These are phyloP conservation scores for Vanessa atalanta DNA, from an alignment of 1,140 invertebrate genomes.

Conservation along the genomic window DNA sequence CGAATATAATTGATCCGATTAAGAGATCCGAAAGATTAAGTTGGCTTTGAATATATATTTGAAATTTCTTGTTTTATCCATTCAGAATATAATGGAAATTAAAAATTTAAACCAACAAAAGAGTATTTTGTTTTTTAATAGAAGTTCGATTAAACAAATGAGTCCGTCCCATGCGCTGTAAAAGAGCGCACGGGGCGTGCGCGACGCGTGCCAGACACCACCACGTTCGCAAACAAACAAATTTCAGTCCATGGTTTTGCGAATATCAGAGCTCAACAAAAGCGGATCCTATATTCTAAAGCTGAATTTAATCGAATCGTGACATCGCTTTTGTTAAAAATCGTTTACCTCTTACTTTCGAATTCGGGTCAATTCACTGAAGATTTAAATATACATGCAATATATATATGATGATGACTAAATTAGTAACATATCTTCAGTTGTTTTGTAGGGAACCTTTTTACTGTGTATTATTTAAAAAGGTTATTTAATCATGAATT, in stretches of 20 bases:
- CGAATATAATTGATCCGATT: no score
- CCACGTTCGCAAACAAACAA: constrained; percentile 32
- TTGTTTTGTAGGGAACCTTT: background rate
- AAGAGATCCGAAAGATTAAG: no score
- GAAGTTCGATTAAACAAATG: constrained; percentile 35
- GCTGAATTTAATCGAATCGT: background rate
- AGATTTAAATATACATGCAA: background rate
- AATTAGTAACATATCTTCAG: background rate
- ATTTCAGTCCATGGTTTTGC: constrained; percentile 12
- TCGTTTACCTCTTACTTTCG: no score
- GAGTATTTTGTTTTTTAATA: constrained; percentile 8
- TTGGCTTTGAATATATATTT: no score
- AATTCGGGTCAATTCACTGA: no score
- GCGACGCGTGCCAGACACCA: constrained; percentile 32
- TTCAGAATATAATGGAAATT: no score
- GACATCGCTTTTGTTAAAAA: background rate
- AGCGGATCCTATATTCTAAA: background rate
- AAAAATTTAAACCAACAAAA: background rate
- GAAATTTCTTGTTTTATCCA: no score
- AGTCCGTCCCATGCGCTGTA: constrained; percentile 19
- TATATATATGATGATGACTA: background rate
- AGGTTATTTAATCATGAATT: constrained; percentile 46
- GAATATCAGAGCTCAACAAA: constrained; percentile 9
- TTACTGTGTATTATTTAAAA: constrained; percentile 2
- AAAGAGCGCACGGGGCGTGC: constrained; percentile 10